Conservation (phyloP, 2,888 invertebrate genomes). For the Leucophenga montana region DNA sequence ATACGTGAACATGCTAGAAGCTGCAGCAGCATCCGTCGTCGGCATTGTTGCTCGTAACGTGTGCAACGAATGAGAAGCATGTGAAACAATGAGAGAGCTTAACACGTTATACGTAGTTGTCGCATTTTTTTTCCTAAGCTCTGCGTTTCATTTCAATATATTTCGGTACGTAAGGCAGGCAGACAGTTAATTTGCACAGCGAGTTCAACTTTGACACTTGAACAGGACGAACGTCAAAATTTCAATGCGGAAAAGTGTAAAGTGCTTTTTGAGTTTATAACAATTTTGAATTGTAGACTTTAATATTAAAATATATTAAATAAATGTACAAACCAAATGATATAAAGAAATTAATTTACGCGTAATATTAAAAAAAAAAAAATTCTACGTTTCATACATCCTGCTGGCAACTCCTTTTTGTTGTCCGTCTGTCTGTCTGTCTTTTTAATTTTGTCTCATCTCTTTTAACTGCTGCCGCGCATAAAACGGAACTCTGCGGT, state of each 20-base stretch:
- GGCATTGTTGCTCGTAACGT: too few species aligned
- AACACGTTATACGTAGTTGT: too few species aligned
- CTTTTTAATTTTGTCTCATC: background rate
- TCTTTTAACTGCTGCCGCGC: too few species aligned
- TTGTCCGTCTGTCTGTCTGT: background rate
- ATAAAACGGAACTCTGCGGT: slow-evolving; percentile 37
- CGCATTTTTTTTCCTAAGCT: too few species aligned
- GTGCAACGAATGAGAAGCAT: too few species aligned
- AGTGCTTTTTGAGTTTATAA: background rate
- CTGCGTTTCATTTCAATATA: too few species aligned
- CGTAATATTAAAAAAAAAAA: background rate
- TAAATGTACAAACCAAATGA: background rate
- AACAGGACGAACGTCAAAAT: slow-evolving; percentile 41
- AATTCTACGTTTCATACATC: background rate
- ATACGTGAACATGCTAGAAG: too few species aligned
- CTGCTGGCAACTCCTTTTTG: slow-evolving; percentile 12
- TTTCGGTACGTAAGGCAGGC: too few species aligned
- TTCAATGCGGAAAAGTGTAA: slow-evolving; percentile 28
- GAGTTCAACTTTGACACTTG: slow-evolving; percentile 56
- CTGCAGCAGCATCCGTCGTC: background rate
- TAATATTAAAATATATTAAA: background rate
- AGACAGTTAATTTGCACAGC: slow-evolving; percentile 18
- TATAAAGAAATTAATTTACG: background rate
- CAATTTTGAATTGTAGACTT: background rate
- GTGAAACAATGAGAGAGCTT: too few species aligned